Percentiles rank a stretch among this genome's conserved stretches.
phyloP scores from a whole-genome alignment of 2,888 invertebrate species.

The Epinotia nisella region DNA sequence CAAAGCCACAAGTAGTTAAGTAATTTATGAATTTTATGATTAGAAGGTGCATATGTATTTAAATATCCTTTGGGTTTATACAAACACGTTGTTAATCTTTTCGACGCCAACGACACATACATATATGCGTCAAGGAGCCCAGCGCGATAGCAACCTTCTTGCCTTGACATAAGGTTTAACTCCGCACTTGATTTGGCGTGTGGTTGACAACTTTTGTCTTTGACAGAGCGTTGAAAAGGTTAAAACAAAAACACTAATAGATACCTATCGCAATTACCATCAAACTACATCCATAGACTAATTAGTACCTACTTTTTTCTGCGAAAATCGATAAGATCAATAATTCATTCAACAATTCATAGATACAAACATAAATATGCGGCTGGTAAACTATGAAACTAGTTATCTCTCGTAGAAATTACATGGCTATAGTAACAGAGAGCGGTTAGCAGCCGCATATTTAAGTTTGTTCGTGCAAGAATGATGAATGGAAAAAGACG shows the following conservation, averaged over 20 bases:
- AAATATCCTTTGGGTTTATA: background rate
- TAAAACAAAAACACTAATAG: background rate
- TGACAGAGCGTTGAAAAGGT: too few relatives aligned
- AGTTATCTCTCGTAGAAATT: background rate
- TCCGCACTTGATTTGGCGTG: too few relatives aligned
- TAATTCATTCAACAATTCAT: conserved; percentile 13
- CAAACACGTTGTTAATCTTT: background rate
- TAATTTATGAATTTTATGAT: too few relatives aligned
- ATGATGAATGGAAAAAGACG: conserved; percentile 28
- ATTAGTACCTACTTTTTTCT: background rate
- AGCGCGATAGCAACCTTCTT: too few relatives aligned
- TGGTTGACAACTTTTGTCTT: too few relatives aligned
- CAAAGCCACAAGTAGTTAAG: too few relatives aligned
- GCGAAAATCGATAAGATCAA: background rate
- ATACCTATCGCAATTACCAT: background rate
- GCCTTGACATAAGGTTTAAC: too few relatives aligned
- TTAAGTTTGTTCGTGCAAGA: conserved; percentile 18
- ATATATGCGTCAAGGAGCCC: too few relatives aligned
- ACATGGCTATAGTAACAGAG: background rate
- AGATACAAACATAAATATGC: conserved; percentile 4
- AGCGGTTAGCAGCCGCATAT: background rate
- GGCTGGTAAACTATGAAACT: background rate
- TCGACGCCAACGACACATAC: too few relatives aligned
- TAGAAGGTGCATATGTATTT: too few relatives aligned
- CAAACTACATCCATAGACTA: background rate